Evolutionary conservation across 2,888 invertebrate genomes (phyloP).

Genomic region (Lydus trimaculatus): DNA sequence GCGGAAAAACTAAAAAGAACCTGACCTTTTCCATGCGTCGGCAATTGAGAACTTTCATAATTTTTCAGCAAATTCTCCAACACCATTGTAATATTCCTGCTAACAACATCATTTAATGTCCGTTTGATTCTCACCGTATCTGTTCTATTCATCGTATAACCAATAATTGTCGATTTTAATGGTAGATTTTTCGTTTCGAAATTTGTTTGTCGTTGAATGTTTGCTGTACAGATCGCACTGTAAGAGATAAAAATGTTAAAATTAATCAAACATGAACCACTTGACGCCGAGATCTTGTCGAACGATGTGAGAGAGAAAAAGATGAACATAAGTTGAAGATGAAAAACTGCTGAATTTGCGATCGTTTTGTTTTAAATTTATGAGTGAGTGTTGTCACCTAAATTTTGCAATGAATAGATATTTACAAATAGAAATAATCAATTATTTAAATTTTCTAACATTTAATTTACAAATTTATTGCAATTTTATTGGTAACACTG

Average conservation of each 20-base stretch:
- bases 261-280: neutral
- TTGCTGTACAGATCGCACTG: constrained; percentile 12
- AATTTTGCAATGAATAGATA: neutral
- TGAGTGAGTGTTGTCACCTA: neutral
- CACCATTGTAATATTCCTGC: constrained; percentile 84
- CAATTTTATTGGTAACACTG: neutral
- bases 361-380: constrained; percentile 45
- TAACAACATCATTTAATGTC: constrained; percentile 60
- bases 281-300: neutral
- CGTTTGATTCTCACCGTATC: constrained; percentile 27
- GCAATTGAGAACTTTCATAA: constrained; percentile 88
- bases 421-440: too few species aligned
- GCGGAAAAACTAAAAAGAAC: neutral
- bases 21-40: constrained; percentile 86
- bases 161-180: constrained; percentile 43
- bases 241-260: neutral
- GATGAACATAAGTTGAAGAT: neutral
- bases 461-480: too few species aligned
- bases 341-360: constrained; percentile 47
- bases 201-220: constrained; percentile 31
- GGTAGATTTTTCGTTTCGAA: constrained; percentile 42
- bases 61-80: constrained; percentile 87
- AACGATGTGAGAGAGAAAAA: neutral
- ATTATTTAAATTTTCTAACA: neutral
- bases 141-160: constrained; percentile 36